A percentile compares a stretch with the other conserved stretches of the same genome.
Evolutionary conservation across 92 coral and sea anemone genomes (phyloP).

Genomic region (Micromussa lordhowensis): DNA sequence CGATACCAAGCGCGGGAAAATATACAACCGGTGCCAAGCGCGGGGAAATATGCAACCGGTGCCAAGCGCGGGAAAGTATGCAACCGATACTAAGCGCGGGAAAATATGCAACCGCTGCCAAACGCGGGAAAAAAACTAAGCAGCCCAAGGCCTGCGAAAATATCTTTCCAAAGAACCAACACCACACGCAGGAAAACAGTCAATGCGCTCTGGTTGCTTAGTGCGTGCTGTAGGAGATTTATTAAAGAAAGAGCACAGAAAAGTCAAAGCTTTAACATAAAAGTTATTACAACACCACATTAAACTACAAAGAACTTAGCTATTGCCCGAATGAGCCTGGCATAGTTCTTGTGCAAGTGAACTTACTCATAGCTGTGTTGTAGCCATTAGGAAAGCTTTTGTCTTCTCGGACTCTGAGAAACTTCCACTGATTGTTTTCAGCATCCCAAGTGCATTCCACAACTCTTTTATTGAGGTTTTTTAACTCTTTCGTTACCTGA

Average conservation of each 20-base stretch:
- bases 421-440: conserved; percentile 80
- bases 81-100: not conserved
- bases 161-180: not conserved
- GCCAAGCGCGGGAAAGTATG: not conserved
- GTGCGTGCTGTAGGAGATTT: no score
- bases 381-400: conserved; percentile 92
- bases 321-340: not conserved
- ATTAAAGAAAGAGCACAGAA: no score
- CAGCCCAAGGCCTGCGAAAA: not conserved
- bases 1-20: not conserved
- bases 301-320: not conserved
- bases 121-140: not conserved
- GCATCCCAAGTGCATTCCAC: conserved; percentile 99
- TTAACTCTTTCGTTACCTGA: conserved; percentile 87
- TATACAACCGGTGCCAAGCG: no score
- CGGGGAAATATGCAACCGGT: not conserved
- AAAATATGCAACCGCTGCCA: not conserved
- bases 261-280: not conserved
- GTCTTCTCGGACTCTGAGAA: conserved; percentile 92
- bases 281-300: not conserved
- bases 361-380: conserved; percentile 90
- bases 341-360: not conserved
- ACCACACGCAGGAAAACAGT: not conserved
- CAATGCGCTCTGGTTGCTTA: not conserved
- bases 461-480: conserved; percentile 77